Percentiles rank a stretch among this genome's conserved stretches.
Conservation (phyloP, 2,797 vertebrate genomes). For the Onychomys leucogaster region DNA sequence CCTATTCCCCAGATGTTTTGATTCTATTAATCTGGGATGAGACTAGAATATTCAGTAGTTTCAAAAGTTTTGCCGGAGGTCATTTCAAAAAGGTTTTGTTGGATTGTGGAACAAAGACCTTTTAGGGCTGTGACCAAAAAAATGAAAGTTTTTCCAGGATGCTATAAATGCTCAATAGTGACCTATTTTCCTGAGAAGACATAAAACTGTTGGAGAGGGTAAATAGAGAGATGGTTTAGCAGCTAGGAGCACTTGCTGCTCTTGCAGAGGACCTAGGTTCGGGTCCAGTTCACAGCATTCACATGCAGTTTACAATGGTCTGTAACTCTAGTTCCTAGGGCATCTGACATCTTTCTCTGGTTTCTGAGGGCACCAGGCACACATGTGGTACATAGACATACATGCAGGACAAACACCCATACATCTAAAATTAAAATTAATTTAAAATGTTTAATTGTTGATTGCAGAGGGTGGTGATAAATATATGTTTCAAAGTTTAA, state of each 20-base stretch:
- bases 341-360: background rate
- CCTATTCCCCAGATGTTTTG: background rate
- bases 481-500: background rate
- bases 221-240: background rate
- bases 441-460: background rate
- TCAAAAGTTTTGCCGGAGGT: background rate
- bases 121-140: background rate
- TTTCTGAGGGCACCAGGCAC: background rate
- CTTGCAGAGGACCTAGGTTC: background rate
- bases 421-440: background rate
- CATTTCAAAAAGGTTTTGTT: background rate
- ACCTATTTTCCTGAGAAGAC: background rate
- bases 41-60: background rate
- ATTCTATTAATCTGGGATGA: background rate
- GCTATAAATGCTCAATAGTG: background rate
- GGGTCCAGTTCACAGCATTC: background rate
- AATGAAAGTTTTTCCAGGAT: background rate
- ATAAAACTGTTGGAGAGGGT: background rate
- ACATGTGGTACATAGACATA: too few relatives aligned
- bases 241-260: background rate
- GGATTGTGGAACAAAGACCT: background rate
- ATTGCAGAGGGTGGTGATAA: background rate
- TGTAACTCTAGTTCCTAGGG: background rate
- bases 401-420: background rate
- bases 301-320: background rate